Evolutionary conservation across 2,797 vertebrate species (phyloP).

Genomic region (Pempheris klunzingeri): DNA sequence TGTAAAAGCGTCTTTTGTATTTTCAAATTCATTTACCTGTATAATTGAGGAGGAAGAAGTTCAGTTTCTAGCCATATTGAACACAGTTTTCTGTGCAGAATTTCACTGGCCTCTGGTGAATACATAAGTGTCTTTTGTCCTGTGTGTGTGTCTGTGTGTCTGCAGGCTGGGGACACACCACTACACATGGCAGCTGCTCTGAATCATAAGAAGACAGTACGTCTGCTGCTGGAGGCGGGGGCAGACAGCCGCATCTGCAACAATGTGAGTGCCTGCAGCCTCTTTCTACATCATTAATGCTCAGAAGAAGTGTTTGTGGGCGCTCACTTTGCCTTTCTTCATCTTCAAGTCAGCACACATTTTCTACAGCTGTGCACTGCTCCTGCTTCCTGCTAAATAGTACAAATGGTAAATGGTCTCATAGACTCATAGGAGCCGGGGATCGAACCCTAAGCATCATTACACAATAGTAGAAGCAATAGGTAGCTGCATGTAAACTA

Average conservation of each 20-base stretch:
- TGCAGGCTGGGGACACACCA: slow-evolving; percentile 92
- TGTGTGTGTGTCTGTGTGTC: slow-evolving; percentile 5
- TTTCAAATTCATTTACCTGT: background rate
- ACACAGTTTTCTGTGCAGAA: background rate
- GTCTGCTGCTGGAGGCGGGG: slow-evolving; percentile 93
- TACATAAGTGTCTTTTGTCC: background rate
- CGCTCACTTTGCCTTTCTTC: background rate
- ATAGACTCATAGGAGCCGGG: too few species aligned
- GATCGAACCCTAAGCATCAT: too few species aligned
- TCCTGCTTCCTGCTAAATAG: background rate
- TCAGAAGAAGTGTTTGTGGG: slow-evolving; percentile 9
- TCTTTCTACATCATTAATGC: slow-evolving; percentile 32
- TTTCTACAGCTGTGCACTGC: background rate
- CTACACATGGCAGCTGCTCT: slow-evolving; percentile 94
- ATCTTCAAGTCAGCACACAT: slow-evolving; percentile 5
- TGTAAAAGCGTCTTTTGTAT: background rate
- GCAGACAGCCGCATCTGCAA: slow-evolving; percentile 90
- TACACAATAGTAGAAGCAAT: background rate
- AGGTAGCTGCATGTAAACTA: background rate
- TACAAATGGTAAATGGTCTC: too few species aligned
- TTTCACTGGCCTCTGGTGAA: background rate
- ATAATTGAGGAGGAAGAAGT: background rate
- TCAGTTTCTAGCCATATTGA: background rate
- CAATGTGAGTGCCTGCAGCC: slow-evolving; percentile 81
- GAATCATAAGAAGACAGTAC: slow-evolving; percentile 95